Percentiles rank a stretch among this genome's conserved stretches.
These are phyloP conservation scores for Drosophila rellima DNA, from an alignment of 2,888 invertebrate genomes.

Conservation along the genomic window DNA sequence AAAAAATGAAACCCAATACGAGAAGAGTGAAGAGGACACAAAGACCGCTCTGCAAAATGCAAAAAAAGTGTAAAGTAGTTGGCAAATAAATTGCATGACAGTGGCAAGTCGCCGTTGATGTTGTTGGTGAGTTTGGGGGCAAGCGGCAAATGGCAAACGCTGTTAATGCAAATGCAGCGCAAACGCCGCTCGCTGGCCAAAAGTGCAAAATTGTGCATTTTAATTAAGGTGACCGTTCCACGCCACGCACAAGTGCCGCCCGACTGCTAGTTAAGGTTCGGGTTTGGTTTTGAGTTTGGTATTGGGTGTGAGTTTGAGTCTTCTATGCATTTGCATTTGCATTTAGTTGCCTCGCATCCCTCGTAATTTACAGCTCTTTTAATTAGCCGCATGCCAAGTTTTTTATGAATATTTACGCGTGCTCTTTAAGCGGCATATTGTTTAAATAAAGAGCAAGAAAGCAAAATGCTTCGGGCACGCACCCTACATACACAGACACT, in stretches of 20 bases:
- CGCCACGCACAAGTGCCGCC: slow-evolving; percentile 49
- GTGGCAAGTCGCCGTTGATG: slow-evolving; percentile 58
- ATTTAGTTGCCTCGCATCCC: slow-evolving; percentile 66
- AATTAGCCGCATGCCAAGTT: slow-evolving; percentile 73
- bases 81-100: slow-evolving; percentile 76
- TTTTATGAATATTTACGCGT: slow-evolving; percentile 73
- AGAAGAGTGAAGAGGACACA: slow-evolving; percentile 41
- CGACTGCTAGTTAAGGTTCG: slow-evolving; percentile 7
- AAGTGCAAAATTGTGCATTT: slow-evolving; percentile 83
- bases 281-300: background rate
- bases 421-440: slow-evolving; percentile 73
- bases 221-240: slow-evolving; percentile 79
- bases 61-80: slow-evolving; percentile 73
- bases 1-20: slow-evolving; percentile 65
- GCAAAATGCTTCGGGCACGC: slow-evolving; percentile 47
- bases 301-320: slow-evolving; percentile 1
- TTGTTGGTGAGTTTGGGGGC: slow-evolving; percentile 25
- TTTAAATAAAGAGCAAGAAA: slow-evolving; percentile 56
- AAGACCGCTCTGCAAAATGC: slow-evolving; percentile 35
- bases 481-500: slow-evolving; percentile 22
- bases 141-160: slow-evolving; percentile 34
- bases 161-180: slow-evolving; percentile 80
- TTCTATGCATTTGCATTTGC: slow-evolving; percentile 57
- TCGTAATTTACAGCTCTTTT: slow-evolving; percentile 79
- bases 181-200: slow-evolving; percentile 66